These are phyloP conservation scores for Pteria penguin DNA, from an alignment of 2,888 invertebrate species.

Conservation along the genomic window DNA sequence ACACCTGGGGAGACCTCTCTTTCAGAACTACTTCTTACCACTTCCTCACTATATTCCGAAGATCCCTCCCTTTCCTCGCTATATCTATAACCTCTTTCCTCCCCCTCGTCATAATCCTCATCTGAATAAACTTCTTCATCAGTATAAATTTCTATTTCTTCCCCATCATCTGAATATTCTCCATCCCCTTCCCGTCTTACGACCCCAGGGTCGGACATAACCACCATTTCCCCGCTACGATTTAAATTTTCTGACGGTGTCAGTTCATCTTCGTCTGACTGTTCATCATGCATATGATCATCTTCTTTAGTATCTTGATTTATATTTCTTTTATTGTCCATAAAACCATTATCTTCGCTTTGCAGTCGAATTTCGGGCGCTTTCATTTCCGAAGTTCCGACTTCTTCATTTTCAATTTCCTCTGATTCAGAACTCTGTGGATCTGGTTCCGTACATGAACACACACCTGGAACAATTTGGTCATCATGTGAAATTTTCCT, in stretches of 20 bases:
- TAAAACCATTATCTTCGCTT: slow-evolving; percentile 25
- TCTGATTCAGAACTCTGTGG: neutral
- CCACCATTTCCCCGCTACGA: neutral
- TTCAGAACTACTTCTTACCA: neutral
- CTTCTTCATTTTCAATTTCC: neutral
- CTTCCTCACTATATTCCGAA: slow-evolving; percentile 17
- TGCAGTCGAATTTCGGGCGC: slow-evolving; percentile 7
- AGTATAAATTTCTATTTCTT: neutral
- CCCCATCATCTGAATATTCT: neutral
- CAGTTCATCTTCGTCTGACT: slow-evolving; percentile 5
- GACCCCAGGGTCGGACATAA: neutral
- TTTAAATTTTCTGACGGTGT: neutral
- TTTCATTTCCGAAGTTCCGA: neutral
- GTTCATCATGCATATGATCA: slow-evolving; percentile 6
- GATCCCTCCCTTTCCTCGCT: slow-evolving; percentile 6
- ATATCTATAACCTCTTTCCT: slow-evolving; percentile 6
- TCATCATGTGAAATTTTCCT: slow-evolving; percentile 19
- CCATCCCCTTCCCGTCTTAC: neutral
- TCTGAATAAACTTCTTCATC: slow-evolving; percentile 12
- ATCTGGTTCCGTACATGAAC: slow-evolving; percentile 26
- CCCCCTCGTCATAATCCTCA: slow-evolving; percentile 4
- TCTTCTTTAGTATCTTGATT: slow-evolving; percentile 11
- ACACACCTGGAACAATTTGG: slow-evolving; percentile 25
- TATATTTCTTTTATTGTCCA: slow-evolving; percentile 17
- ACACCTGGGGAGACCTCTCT: neutral